phyloP scores from a whole-genome alignment of 2,888 invertebrate genomes.

The Drosophila macrothrix region DNA sequence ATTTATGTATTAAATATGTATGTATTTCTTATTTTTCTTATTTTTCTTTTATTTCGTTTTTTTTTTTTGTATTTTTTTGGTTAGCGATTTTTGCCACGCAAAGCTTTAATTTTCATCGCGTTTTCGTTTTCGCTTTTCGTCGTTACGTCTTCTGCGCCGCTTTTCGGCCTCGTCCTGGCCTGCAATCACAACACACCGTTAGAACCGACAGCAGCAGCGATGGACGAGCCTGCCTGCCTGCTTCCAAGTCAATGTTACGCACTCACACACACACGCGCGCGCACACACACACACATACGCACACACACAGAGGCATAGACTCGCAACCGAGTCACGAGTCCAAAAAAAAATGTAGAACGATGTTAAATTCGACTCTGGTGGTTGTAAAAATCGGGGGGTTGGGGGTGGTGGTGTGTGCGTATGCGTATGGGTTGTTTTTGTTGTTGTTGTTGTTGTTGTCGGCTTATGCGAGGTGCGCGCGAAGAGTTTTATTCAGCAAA shows the following conservation, averaged over 20 bases:
- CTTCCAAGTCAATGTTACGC: conserved; percentile 32
- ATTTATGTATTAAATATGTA: conserved; percentile 8
- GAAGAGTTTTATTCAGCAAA: conserved; percentile 44
- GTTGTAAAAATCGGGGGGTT: conserved; percentile 1
- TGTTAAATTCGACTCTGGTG: conserved; percentile 19
- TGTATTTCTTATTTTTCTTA: conserved; percentile 6
- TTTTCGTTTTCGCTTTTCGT: conserved; percentile 47
- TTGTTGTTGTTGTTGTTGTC: not conserved
- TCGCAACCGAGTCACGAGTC: conserved; percentile 33
- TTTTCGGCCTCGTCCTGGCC: conserved; percentile 58
- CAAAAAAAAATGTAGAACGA: conserved; percentile 21
- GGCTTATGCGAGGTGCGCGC: conserved; percentile 53
- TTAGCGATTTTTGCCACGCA: conserved; percentile 76
- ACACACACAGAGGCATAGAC: conserved; percentile 11
- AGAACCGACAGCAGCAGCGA: conserved; percentile 37
- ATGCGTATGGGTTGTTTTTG: conserved; percentile 9
- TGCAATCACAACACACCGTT: conserved; percentile 57
- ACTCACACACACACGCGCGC: conserved; percentile 10
- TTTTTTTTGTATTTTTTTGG: conserved; percentile 15
- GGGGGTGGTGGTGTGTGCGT: conserved; percentile 14
- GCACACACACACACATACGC: conserved; percentile 10
- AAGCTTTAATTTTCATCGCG: conserved; percentile 80
- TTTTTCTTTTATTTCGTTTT: conserved; percentile 24
- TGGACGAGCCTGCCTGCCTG: conserved; percentile 31
- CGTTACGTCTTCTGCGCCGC: conserved; percentile 39